Evolutionary conservation across 2,888 invertebrate species (phyloP).

Genomic region (Lasioglossum lativentre): DNA sequence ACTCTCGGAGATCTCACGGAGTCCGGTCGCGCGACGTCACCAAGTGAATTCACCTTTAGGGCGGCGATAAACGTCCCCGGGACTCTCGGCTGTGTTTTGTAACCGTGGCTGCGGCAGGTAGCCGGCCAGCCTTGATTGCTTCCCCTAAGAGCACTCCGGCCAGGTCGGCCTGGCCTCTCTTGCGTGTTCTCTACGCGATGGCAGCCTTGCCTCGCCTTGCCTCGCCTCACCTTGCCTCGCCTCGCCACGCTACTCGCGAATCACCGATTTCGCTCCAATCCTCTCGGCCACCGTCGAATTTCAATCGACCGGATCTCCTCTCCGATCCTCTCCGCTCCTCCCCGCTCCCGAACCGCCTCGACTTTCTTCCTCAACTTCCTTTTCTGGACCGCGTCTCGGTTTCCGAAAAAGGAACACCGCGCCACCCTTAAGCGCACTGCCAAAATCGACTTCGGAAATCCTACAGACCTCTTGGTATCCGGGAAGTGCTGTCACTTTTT

Average conservation of each 20-base stretch:
- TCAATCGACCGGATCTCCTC: conserved; percentile 10
- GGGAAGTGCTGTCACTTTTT: background rate
- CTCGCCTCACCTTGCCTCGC: background rate
- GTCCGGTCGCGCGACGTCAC: conserved; percentile 75
- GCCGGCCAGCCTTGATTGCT: conserved; percentile 51
- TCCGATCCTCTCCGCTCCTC: background rate
- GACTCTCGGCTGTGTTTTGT: conserved; percentile 63
- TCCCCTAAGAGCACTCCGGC: conserved; percentile 34
- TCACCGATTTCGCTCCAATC: background rate
- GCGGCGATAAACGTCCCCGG: conserved; percentile 71
- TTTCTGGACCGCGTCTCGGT: background rate
- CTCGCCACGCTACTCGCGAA: conserved; percentile 22
- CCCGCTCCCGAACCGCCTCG: background rate
- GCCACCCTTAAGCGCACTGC: background rate
- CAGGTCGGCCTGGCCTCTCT: conserved; percentile 11
- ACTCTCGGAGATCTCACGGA: conserved; percentile 72
- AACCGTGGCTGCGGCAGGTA: conserved; percentile 57
- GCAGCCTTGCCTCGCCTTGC: background rate
- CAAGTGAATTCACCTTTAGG: conserved; percentile 76
- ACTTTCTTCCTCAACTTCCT: conserved; percentile 7
- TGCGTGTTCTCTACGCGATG: conserved; percentile 23
- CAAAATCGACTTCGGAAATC: background rate
- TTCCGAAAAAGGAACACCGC: background rate
- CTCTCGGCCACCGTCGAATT: background rate
- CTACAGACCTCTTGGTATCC: background rate